Base-by-base conservation (phyloP, 2,888 invertebrate genomes). In the Hartigia nigra region DNA sequence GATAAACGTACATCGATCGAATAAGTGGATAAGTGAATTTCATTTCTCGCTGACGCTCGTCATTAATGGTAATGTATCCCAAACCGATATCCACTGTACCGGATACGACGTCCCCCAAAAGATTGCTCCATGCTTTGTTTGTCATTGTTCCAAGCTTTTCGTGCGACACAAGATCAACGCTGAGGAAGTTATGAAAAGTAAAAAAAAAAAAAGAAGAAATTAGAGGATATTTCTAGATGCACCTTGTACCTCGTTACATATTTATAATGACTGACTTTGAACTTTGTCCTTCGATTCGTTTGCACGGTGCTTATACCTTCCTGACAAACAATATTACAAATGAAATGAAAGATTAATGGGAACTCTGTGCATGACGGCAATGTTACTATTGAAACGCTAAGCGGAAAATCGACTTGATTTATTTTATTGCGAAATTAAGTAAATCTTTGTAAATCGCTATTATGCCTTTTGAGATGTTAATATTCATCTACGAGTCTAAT, bases 11-110 rank as follows among this genome's bases (percentile, higher is more conserved):
- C 94, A 93, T 93, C 35, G 94, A 94, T 84, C 93, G 93, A 77
- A 94, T 93, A n/a, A 95, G 93, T 23, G 94, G 94, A 85, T 94
- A 93, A 74, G 94, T 93, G 82, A 95, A 94, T 79, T 93, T 92
- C 93, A 95, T 93, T 76, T 94, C 93, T 31, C 92, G 90, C 72
- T 93, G 92, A 37, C 93, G 91, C 4, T 94, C 92, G 1, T 92
- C 89, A 75, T 93, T 93, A 0, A 93, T 92, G 0, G 94, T 94
- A 31, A 95, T 93, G 1, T 93, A 94, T 79, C 94, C 94, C 70
- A 94, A 86, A 0, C 94, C 94, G 37, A 95, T 87, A 84, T 95
- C 95, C 12, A 95, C 93, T 1, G 93, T 92, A 35, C 92, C 92
- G 4, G 92, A 92, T 82, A 93, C 92, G 1, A 95, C 91, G 11